Base-by-base conservation (phyloP, 1,140 invertebrate genomes). In the Zaprionus lachaisei region DNA sequence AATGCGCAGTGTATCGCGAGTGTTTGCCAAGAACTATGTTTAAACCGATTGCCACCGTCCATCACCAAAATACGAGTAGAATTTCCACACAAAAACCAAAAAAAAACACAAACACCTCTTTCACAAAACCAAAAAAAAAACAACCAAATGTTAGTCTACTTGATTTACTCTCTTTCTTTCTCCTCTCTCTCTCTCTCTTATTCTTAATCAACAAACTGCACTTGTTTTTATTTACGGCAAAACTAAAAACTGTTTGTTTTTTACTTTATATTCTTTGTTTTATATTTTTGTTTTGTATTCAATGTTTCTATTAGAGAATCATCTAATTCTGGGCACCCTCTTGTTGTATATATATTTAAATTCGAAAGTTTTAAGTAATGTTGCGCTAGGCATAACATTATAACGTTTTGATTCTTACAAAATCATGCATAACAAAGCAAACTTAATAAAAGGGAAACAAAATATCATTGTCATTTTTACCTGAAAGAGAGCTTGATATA, bases 1-100 rank as follows among this genome's bases (percentile, higher is more conserved):
- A 79, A 91, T 90, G 79, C 83, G 85, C 82, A 87, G 84, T 91
- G 77, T 92, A 77, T 92, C 84, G 79, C 84, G 72, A 77, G 85
- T 91, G 77, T 91, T 86, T 91, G 72, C 84, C 80, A 91, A 90
- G 79, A 83, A 75, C 74, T 79, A 82, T 83, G 61, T 79, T 81
- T 89, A 87, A 75, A 83, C 78, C 75, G 74, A 61, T 62, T 70
- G 60, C 75, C 67, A 78, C 67, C 74, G 79, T 68, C 73, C 57
- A 86, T 77, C 85, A 72, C 38, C 83, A 80, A 83, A 84, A 83
- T 80, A 67, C 70, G 72, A 74, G 63, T 86, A 90, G 76, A 85
- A 77, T 78, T 80, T 72, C 83, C 75, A 77, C 70, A 63, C 64
- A 57, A 70, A 37, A 54, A 77, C 56, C 57, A 69, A 73, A 85